Evolutionary conservation across 2,888 invertebrate genomes (phyloP).

Genomic region (Pemphredon lugubris): DNA sequence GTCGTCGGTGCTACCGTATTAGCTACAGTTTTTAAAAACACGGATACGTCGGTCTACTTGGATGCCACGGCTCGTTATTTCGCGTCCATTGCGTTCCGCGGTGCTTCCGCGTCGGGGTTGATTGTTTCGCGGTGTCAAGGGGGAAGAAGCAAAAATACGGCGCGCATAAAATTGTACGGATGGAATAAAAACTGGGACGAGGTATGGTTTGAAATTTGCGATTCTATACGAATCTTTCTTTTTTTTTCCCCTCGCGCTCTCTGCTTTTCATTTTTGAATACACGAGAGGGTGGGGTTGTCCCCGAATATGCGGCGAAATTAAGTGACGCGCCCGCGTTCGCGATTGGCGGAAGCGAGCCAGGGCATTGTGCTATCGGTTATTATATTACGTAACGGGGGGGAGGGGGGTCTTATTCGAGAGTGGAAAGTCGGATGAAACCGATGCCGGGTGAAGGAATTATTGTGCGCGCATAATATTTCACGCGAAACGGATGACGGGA

Average conservation of each 20-base stretch:
- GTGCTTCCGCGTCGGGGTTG: slow-evolving; percentile 31
- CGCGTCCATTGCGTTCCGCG: slow-evolving; percentile 43
- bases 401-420: background rate
- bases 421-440: background rate
- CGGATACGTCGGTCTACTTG: slow-evolving; percentile 29
- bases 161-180: slow-evolving; percentile 38
- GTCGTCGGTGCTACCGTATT: slow-evolving; percentile 31
- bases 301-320: background rate
- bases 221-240: too few species aligned
- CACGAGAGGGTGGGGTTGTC: too few species aligned
- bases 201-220: background rate
- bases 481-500: background rate
- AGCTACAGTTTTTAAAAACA: slow-evolving; percentile 23
- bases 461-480: background rate
- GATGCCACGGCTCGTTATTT: slow-evolving; percentile 50
- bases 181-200: background rate
- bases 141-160: slow-evolving; percentile 20
- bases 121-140: slow-evolving; percentile 47
- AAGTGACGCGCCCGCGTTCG: background rate
- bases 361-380: background rate
- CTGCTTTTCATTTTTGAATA: too few species aligned
- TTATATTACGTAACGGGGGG: too few species aligned
- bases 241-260: too few species aligned
- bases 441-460: background rate
- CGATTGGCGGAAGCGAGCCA: background rate